Evolutionary conservation across 2,113 vertebrate species (phyloP).

Genomic region (Ceyx cyanopectus): DNA sequence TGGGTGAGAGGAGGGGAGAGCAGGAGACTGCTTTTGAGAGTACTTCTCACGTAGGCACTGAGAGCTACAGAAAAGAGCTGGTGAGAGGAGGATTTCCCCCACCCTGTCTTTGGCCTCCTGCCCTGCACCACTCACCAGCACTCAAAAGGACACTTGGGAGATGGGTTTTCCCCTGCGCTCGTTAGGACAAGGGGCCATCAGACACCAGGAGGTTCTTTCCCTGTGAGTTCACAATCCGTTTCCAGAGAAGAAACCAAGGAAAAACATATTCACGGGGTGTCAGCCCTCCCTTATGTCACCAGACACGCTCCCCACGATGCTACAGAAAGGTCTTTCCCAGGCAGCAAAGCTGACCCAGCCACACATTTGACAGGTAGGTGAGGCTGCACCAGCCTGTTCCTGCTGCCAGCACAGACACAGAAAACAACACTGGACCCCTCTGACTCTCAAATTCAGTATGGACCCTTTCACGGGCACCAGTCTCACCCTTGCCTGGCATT

Average conservation of each 20-base stretch:
- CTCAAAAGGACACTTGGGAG: neutral
- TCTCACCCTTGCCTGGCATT: neutral
- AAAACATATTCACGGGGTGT: accelerated
- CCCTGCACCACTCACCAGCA: neutral
- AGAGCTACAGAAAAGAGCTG: neutral
- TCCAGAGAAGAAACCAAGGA: neutral
- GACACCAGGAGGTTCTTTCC: neutral
- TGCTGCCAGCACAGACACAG: accelerated
- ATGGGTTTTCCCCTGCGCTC: neutral
- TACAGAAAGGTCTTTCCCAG: neutral
- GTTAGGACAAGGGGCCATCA: neutral
- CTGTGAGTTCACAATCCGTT: neutral
- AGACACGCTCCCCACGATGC: accelerated
- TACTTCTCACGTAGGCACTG: neutral
- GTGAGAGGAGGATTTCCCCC: neutral
- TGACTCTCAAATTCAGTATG: accelerated
- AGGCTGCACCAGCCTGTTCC: neutral
- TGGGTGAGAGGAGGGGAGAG: neutral
- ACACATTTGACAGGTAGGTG: accelerated
- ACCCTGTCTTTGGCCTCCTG: accelerated
- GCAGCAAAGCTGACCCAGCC: neutral
- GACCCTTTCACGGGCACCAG: neutral
- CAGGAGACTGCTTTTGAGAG: neutral
- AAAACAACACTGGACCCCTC: too few relatives aligned
- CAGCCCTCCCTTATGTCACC: neutral